These are phyloP conservation scores for Agraylea sexmaculata DNA, from an alignment of 1,140 invertebrate species.

Conservation along the genomic window DNA sequence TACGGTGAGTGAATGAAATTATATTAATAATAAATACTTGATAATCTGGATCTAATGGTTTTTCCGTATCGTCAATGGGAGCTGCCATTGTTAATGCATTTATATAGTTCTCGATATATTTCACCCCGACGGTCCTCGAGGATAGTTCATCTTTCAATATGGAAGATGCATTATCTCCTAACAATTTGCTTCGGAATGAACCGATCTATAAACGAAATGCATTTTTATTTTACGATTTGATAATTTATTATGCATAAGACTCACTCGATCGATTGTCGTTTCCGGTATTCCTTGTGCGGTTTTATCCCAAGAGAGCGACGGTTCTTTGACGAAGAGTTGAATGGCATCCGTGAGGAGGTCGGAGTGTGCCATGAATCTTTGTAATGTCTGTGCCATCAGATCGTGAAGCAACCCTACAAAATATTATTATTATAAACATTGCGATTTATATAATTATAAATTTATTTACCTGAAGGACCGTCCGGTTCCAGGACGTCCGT, in stretches of 20 bases:
- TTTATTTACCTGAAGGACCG: slow-evolving; percentile 45
- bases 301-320: slow-evolving; percentile 60
- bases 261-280: slow-evolving; percentile 1
- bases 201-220: slow-evolving; percentile 12
- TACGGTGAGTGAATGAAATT: neutral
- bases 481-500: slow-evolving; percentile 53
- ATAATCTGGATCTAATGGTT: slow-evolving; percentile 2
- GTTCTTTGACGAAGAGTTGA: slow-evolving; percentile 64
- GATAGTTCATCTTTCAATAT: slow-evolving; percentile 47
- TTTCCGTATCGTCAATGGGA: neutral
- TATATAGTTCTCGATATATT: slow-evolving; percentile 8
- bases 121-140: slow-evolving; percentile 11
- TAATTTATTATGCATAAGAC: slow-evolving; percentile 6
- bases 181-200: slow-evolving; percentile 39
- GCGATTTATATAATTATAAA: slow-evolving; percentile 15
- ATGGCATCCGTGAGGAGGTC: slow-evolving; percentile 51
- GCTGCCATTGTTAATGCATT: slow-evolving; percentile 3
- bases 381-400: slow-evolving; percentile 49
- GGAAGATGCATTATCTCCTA: slow-evolving; percentile 47
- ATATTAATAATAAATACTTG: slow-evolving; percentile 10
- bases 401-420: slow-evolving; percentile 9
- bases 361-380: slow-evolving; percentile 43
- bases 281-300: slow-evolving; percentile 29
- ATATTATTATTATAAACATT: neutral
- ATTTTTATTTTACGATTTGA: neutral